Evolutionary conservation across 2,888 invertebrate species (phyloP), one percentile per base, ranked within the genome.

Genomic region (Altica lythri): DNA sequence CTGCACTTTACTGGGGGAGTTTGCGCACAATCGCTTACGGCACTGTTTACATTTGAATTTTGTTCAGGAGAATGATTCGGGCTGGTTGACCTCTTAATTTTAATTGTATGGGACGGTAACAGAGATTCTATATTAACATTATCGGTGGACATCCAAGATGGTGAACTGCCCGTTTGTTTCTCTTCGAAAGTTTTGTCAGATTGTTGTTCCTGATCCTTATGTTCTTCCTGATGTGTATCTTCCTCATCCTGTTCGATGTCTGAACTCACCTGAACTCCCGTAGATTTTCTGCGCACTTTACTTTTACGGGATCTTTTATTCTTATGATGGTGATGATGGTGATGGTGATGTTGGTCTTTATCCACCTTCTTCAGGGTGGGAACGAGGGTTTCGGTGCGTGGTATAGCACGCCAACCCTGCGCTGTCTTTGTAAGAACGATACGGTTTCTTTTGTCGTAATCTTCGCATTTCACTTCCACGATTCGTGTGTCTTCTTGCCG

Each of bases 371-470:
- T 71, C 72, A 70, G 68, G 66, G 68, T 68, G 60, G 75, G 74
- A 75, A 72, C 82, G 76, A 69, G 79, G 71, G 80, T 82, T 73
- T 86, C 86, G 43, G 90, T 90, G 67, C 88, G 83, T 67, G 90
- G 91, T 77, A 88, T 88, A 53, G 89, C 89, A 55, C 88, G 84
- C 92, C 91, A 91, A 68, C 91, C 90, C 73, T 83, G 82, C 34
- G 88, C 81, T 14, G 90, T 90, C 73, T 90, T 90, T 64, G 89
- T 88, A 72, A 92, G 79, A 68, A 89, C 86, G 70, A 92, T 88
- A 57, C 91, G 88, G 78, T 92, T 92, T 55, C 89, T 81, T 74
- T 88, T 85, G 79, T 92, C 91, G 81, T 91, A 91, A 75, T 92
- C 91, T 77, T 92, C 92, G 79, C 90, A 90, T 76, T 86, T 85